phyloP scores from a whole-genome alignment of 92 coral and sea anemone genomes.

The Phenganax subtilis region DNA sequence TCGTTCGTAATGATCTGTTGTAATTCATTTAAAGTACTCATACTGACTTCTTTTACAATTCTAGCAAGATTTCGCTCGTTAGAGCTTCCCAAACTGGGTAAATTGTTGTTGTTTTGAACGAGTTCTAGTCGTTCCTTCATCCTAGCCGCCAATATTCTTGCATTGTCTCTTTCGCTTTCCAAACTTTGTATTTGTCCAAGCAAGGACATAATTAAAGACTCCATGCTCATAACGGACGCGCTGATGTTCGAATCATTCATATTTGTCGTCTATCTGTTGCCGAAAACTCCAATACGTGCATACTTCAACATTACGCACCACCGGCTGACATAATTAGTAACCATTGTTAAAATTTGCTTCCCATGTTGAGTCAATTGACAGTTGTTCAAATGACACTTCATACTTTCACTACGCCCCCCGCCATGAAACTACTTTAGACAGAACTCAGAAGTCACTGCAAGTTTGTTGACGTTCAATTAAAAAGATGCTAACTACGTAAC shows the following conservation, averaged over 20 bases:
- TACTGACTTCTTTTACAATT: slow-evolving; percentile 11
- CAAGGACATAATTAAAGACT: slow-evolving; percentile 29
- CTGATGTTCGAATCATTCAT: not conserved
- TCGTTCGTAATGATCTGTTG: slow-evolving; percentile 26
- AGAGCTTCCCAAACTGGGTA: not conserved
- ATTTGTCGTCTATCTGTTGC: not conserved
- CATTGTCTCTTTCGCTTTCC: slow-evolving; percentile 33
- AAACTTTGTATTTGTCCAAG: slow-evolving; percentile 23
- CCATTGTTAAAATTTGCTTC: too few relatives aligned
- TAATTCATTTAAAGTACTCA: slow-evolving; percentile 3
- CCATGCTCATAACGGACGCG: slow-evolving; percentile 24
- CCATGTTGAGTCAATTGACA: too few relatives aligned
- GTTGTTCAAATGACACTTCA: too few relatives aligned
- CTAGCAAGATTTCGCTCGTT: not conserved
- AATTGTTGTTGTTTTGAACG: not conserved
- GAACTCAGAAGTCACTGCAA: too few relatives aligned
- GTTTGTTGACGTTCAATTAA: too few relatives aligned
- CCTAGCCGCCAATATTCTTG: slow-evolving; percentile 27
- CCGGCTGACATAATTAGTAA: too few relatives aligned
- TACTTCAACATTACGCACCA: too few relatives aligned
- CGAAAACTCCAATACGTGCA: not conserved
- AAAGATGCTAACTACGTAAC: too few relatives aligned
- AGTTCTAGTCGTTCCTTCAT: slow-evolving; percentile 31
- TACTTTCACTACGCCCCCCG: too few relatives aligned
- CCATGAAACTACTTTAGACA: too few relatives aligned